Base-by-base conservation (phyloP, 2,888 invertebrate genomes). In the Aricia artaxerxes region DNA sequence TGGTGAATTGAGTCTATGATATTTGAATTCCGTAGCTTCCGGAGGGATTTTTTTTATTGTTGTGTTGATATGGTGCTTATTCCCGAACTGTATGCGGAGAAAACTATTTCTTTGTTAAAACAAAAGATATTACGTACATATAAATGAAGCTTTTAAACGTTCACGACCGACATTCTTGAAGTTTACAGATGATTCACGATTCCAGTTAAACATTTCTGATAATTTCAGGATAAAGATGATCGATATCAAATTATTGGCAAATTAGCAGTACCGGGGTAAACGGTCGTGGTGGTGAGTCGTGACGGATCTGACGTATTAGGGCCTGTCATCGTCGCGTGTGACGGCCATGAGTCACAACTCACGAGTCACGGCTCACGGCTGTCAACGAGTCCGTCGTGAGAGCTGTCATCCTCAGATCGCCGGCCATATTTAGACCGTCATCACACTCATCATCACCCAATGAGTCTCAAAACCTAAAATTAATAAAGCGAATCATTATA, bases 1-100 rank as follows among this genome's bases (percentile, higher is more conserved):
- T 35, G 35, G 35, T 38, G 69, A 69, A 35, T 69, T 69, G 69
- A 69, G 69, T 69, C 69, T 69, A 69, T 69, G 69, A 69, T 69
- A 69, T 69, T 69, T 69, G 69, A 69, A 69, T 69, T 69, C 9
- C 16, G 69, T 13, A 16, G 69, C 69, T 38, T 69, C 35, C 6
- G 13, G 35, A 31, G 35, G 69, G 69, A 5, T 35, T 38, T 69
- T 69, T 69, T 1, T 64, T 2, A 24, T 11, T 11, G 2, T 4
- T 61, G 2, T 61, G 61, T 61, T 9, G 7, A 24, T 24, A 35
- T 64, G 0, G 24, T 31, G 31, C 0, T 31, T 35, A 13, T 35
- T 31, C 38, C 35, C 16, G 11, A 31, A 69, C 16, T 69, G 35
- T 13, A 13, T 38, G 38, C 5, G 4, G 64, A 9, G 61, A 6